Evolutionary conservation across 2,113 vertebrate species (phyloP), one percentile per base, ranked within the genome.

Genomic region (Rhineura floridana): DNA sequence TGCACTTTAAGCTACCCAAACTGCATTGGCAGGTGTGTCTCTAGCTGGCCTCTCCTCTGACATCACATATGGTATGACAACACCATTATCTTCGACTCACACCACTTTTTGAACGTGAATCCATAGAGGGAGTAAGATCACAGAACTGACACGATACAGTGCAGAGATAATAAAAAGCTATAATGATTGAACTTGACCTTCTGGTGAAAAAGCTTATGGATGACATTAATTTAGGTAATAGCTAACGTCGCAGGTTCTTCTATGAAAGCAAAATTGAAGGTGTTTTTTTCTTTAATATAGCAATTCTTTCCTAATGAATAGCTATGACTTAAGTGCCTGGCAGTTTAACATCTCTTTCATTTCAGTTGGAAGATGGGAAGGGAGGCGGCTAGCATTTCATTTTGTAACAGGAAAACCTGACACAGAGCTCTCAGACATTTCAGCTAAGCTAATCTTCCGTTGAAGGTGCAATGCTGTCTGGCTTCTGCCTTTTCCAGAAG

Each of bases 321-420:
- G 44, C 77, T 90, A 81, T 88, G 79, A 84, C 88, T 77, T 87
- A 89, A 87, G 44, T 76, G 88, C 92, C 88, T 86, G 93, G 86
- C 89, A 94, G 80, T 52, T 93, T 70, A 76, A 85, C 4, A 52
- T 86, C 83, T 87, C 85, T 92, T 78, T 93, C 85, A 87, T 94
- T 92, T 90, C 90, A 84, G 94, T 92, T 83, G 76, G 80, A 76
- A 62, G 88, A 59, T 76, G 75, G 42, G 88, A 93, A 94, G 90
- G 46, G 88, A 88, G 84, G 90, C 77, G 91, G 94, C 82, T 78
- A 69, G 90, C 12, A 83, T 87, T 91, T 93, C 42, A 10, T 88
- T 93, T 87, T 88, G 88, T 76, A 63, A 89, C 4, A 52, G 83
- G 91, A 90, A 92, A 95, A 93, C 65, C 81, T 92, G 94, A 91